Evolutionary conservation across 2,797 vertebrate genomes (phyloP).

Genomic region (Spinus olivaceus): DNA sequence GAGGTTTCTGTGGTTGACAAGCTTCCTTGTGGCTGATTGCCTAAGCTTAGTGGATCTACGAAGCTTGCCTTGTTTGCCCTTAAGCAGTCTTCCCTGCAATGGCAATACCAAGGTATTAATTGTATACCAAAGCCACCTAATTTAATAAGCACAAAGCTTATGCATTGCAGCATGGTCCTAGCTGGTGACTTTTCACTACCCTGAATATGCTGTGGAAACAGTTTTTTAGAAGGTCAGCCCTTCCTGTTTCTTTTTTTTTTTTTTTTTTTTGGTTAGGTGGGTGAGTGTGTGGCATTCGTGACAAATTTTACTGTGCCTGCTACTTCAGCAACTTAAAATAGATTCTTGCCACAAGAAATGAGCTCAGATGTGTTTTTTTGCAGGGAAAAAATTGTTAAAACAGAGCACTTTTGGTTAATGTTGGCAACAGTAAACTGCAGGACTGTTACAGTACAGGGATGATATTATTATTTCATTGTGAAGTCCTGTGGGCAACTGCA

Average conservation of each 20-base stretch:
- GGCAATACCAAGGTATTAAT: conserved; percentile 41
- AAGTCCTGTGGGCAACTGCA: neutral
- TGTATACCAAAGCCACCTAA: conserved; percentile 60
- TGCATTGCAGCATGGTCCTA: neutral
- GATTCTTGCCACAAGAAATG: neutral
- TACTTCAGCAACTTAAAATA: conserved; percentile 32
- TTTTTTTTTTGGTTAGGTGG: neutral
- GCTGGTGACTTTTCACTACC: conserved; percentile 23
- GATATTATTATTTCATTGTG: neutral
- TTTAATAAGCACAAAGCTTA: conserved; percentile 43
- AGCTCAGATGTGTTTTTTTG: neutral
- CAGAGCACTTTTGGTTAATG: neutral
- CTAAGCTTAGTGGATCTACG: conserved; percentile 24
- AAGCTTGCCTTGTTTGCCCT: conserved; percentile 43
- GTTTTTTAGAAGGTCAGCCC: neutral
- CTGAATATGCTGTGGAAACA: conserved; percentile 10
- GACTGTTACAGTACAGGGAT: neutral
- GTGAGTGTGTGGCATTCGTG: neutral
- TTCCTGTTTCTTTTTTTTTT: neutral
- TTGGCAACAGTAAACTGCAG: neutral
- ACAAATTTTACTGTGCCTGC: neutral
- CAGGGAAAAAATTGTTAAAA: neutral
- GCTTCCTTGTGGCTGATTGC: conserved; percentile 47
- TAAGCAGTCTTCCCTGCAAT: conserved; percentile 29
- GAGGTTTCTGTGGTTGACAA: conserved; percentile 57